Base-by-base conservation (phyloP, 2,888 invertebrate genomes). In the Acanthoscelides obtectus region DNA sequence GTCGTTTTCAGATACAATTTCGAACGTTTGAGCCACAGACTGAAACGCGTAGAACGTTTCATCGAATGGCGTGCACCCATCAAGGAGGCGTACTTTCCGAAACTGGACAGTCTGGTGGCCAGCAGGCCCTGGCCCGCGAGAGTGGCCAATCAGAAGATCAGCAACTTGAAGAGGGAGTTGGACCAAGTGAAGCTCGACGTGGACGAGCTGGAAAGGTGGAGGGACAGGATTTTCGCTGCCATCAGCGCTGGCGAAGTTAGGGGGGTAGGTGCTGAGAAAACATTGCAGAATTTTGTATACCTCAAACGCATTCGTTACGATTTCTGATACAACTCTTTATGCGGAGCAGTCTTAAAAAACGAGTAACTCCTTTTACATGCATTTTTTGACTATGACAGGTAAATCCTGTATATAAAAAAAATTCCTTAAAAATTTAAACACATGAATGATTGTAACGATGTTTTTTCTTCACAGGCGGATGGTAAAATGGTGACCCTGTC, bases 71-170 rank as follows among this genome's bases (percentile, higher is more conserved):
- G 90, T 0, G 88, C 89, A 2, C 90, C 93, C 19, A 92, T 95
- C 76, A 83, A 84, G 0, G 94, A 95, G 83, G 95, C 91, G 0
- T 95, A 95, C 84, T 95, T 94, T 87, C 93, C 94, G 4, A 95
- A 95, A 85, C 86, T 95, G 82, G 93, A 94, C 85, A 93, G 93
- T 0, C 86, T 91, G 76, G 92, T 94, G 3, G 89, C 94, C 22
- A 92, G 92, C 79, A 87, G 93, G 0, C 87, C 91, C 1, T 94
- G 93, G 92, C 93, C 94, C 0, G 89, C 93, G 0, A 88, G 94
- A 77, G 90, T 91, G 64, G 86, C 87, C 0, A 87, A 87, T 68
- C 87, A 90, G 0, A 79, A 78, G 0, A 80, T 92, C 2, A 83
- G 86, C 19, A 91, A 94, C 80, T 76, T 94, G 64, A 89, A 90